These are phyloP conservation scores for Pycnonotus jocosus DNA, from an alignment of 2,113 vertebrate species.

Conservation along the genomic window DNA sequence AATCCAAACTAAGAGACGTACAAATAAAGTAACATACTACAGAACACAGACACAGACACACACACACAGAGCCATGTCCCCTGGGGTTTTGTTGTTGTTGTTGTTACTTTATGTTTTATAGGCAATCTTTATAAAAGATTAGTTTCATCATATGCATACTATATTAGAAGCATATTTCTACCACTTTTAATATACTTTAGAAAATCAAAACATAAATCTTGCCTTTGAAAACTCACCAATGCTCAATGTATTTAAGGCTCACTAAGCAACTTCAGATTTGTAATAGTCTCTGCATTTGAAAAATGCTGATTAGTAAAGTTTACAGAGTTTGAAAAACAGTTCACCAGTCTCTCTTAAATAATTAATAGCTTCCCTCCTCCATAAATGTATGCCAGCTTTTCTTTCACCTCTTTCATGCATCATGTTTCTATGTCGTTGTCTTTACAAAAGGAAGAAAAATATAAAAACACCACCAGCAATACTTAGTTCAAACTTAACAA, in stretches of 20 bases:
- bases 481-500: conserved; percentile 67
- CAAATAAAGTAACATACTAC: not conserved
- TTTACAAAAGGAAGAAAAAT: conserved; percentile 9
- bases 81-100: not conserved
- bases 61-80: not conserved
- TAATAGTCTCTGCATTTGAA: not conserved
- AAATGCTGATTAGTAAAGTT: conserved; percentile 1
- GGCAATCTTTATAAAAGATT: conserved; percentile 50
- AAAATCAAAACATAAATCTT: not conserved
- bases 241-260: conserved; percentile 6
- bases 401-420: not conserved
- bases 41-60: not conserved
- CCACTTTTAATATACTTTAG: not conserved
- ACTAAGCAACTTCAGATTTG: not conserved
- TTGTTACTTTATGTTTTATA: not conserved
- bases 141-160: not conserved
- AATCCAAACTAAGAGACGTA: not conserved
- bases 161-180: conserved; percentile 16
- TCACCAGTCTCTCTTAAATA: not conserved
- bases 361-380: not conserved
- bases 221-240: conserved; percentile 14
- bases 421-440: not conserved
- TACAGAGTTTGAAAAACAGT: conserved; percentile 9
- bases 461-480: not conserved
- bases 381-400: not conserved